Conservation (phyloP, 2,888 invertebrate species). For the Melinopterus prodromus region DNA sequence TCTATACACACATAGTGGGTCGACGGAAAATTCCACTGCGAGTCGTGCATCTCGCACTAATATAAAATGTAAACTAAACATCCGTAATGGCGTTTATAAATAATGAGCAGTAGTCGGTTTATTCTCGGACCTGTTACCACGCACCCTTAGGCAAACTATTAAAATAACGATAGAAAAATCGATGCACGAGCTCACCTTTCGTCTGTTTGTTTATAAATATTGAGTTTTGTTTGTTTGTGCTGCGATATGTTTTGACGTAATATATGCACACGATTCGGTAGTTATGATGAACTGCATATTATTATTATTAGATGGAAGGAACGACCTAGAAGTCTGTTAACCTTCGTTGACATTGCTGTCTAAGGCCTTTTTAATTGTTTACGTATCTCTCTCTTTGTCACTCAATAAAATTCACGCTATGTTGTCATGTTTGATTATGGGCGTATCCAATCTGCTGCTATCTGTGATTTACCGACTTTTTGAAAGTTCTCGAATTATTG, state of each 20-base stretch:
- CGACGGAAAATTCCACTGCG: not conserved
- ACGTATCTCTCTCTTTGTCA: not conserved
- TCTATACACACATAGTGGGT: not conserved
- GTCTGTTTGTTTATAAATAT: not conserved
- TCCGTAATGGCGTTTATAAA: not conserved
- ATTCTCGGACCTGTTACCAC: not conserved
- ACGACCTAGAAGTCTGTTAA: not conserved
- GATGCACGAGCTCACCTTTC: not conserved
- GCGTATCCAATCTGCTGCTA: no score
- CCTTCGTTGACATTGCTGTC: not conserved
- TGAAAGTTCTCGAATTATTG: not conserved
- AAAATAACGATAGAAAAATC: not conserved
- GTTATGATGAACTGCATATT: not conserved
- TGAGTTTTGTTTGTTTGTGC: not conserved
- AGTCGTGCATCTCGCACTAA: not conserved
- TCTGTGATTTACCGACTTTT: not conserved
- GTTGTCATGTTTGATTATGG: not conserved
- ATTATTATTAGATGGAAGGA: not conserved
- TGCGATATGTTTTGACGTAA: not conserved
- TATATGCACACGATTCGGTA: not conserved
- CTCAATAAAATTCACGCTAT: not conserved
- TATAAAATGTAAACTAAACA: not conserved
- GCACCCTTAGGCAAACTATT: not conserved
- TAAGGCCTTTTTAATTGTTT: not conserved
- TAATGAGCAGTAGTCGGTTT: not conserved